A percentile compares a stretch with the other conserved stretches of the same genome.
phyloP scores from a whole-genome alignment of 2,797 vertebrate species.

The Scolopax rusticola region DNA sequence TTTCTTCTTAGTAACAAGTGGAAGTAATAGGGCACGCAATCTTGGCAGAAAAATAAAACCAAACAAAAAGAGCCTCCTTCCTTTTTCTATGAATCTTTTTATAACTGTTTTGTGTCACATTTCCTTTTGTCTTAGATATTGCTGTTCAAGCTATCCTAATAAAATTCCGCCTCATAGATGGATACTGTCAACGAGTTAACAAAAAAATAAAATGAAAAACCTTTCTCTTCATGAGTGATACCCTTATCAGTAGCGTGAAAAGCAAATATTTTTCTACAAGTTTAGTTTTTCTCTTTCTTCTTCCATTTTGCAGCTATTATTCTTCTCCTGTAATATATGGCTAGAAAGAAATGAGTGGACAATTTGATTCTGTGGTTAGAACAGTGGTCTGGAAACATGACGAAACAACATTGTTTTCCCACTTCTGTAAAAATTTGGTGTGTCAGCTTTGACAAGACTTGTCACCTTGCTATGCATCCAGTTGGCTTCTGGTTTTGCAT shows the following conservation, averaged over 20 bases:
- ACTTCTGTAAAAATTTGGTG: not conserved
- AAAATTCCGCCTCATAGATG: slow-evolving; percentile 33
- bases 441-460: not conserved
- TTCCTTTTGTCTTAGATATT: slow-evolving; percentile 63
- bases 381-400: not conserved
- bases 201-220: not conserved
- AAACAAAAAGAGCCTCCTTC: not conserved
- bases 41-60: not conserved
- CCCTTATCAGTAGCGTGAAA: not conserved
- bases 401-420: not conserved
- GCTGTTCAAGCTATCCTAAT: slow-evolving; percentile 13
- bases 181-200: not conserved
- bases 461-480: not conserved
- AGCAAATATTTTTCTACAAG: slow-evolving; percentile 1
- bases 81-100: slow-evolving; percentile 59
- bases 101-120: slow-evolving; percentile 39
- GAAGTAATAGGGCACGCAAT: slow-evolving; percentile 32
- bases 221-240: not conserved
- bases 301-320: not conserved
- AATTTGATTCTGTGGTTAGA: not conserved
- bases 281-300: not conserved
- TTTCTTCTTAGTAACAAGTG: slow-evolving; percentile 50
- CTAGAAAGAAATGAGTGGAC: not conserved
- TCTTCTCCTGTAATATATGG: not conserved
- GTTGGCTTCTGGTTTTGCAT: not conserved